phyloP scores from a whole-genome alignment of 1,140 invertebrate species.

The Leptinotarsa texana region DNA sequence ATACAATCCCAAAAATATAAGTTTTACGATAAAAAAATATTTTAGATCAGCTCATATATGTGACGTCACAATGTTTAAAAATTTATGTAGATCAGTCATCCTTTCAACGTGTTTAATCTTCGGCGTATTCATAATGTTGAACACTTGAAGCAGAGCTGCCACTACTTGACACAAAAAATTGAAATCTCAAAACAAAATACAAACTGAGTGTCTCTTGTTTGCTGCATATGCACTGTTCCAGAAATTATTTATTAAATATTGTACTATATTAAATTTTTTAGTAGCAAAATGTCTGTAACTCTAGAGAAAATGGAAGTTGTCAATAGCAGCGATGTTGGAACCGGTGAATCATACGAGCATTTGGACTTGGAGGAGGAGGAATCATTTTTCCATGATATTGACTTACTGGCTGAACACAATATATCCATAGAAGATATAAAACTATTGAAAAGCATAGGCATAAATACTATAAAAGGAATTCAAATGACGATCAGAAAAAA shows the following conservation, averaged over 20 bases:
- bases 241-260: too few relatives aligned
- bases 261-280: too few relatives aligned
- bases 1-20: too few relatives aligned
- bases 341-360: slow-evolving; percentile 35
- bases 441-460: slow-evolving; percentile 76
- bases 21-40: too few relatives aligned
- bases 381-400: slow-evolving; percentile 62
- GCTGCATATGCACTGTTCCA: too few relatives aligned
- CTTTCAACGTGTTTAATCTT: too few relatives aligned
- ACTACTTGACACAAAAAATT: not conserved
- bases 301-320: slow-evolving; percentile 24
- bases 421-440: slow-evolving; percentile 70
- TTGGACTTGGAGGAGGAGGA: slow-evolving; percentile 55
- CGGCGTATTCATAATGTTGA: too few relatives aligned
- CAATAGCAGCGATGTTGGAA: slow-evolving; percentile 24
- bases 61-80: too few relatives aligned
- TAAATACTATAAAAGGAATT: slow-evolving; percentile 80
- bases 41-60: too few relatives aligned
- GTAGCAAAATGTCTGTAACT: not conserved
- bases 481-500: slow-evolving; percentile 81
- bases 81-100: too few relatives aligned
- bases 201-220: too few relatives aligned
- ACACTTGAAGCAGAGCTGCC: not conserved
- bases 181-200: too few relatives aligned
- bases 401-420: slow-evolving; percentile 60